A percentile compares a stretch with the other conserved stretches of the same genome.
Evolutionary conservation across 2,113 vertebrate species (phyloP).

Genomic region (Motacilla alba): DNA sequence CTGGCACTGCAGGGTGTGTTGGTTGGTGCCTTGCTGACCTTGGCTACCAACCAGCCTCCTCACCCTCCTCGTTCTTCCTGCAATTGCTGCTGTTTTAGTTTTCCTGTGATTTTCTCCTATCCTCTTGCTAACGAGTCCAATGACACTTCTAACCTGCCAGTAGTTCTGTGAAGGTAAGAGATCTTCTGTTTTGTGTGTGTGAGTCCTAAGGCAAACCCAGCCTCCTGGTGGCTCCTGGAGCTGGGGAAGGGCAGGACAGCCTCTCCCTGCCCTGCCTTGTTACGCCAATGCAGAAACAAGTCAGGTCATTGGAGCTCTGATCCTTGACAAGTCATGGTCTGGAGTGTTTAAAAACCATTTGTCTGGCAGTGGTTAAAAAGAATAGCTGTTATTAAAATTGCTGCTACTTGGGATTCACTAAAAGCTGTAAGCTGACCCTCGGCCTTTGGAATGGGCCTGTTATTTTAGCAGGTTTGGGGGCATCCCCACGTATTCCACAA

Average conservation of each 20-base stretch:
- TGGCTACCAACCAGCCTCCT: neutral
- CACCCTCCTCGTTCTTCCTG: neutral
- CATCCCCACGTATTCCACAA: neutral
- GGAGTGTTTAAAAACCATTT: neutral
- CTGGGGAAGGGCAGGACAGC: neutral
- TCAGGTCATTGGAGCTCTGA: neutral
- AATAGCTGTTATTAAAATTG: neutral
- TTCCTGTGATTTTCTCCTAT: constrained; percentile 74
- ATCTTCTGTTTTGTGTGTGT: constrained; percentile 74
- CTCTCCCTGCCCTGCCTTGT: neutral
- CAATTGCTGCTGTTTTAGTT: constrained; percentile 65
- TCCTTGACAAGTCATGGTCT: neutral
- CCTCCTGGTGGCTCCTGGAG: constrained; percentile 14
- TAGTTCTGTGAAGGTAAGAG: constrained; percentile 81
- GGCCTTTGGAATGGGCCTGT: neutral
- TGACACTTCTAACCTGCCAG: constrained; percentile 74
- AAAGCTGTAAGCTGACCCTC: neutral
- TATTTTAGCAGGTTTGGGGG: neutral
- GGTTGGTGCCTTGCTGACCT: neutral
- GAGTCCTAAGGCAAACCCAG: constrained; percentile 45
- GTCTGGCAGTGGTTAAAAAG: neutral
- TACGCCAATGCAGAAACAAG: neutral
- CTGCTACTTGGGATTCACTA: neutral
- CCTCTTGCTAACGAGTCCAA: constrained; percentile 76
- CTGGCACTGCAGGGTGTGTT: neutral